Conservation (phyloP, 2,888 invertebrate genomes). For the Aleiodes alternator region DNA sequence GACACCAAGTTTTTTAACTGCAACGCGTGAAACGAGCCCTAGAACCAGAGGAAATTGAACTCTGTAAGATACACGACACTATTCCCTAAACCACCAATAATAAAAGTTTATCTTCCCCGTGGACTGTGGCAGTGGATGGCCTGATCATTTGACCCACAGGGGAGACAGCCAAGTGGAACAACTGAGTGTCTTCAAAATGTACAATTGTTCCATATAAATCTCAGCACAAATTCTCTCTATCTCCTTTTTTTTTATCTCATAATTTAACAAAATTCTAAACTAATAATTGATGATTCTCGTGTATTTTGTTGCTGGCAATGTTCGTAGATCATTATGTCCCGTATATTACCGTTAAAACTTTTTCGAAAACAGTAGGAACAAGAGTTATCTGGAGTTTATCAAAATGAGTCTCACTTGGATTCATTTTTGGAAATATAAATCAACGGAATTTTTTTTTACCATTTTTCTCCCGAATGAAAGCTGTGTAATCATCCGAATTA, state of each 20-base stretch:
- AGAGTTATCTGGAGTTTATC: no score
- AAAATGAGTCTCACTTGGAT: no score
- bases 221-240: not conserved
- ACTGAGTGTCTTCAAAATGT: slow-evolving; percentile 27
- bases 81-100: slow-evolving; percentile 50
- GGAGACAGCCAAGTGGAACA: slow-evolving; percentile 10
- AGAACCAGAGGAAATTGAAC: slow-evolving; percentile 23
- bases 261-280: no score
- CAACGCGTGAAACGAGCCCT: slow-evolving; percentile 29
- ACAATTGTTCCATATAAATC: slow-evolving; percentile 31
- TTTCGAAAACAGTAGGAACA: no score
- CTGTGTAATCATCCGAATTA: no score
- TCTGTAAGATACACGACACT: slow-evolving; percentile 40
- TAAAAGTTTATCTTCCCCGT: slow-evolving; percentile 54
- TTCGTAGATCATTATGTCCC: no score
- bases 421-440: no score
- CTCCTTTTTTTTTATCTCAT: not conserved
- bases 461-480: no score
- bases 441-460: no score
- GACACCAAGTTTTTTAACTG: slow-evolving; percentile 11
- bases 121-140: slow-evolving; percentile 43
- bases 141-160: slow-evolving; percentile 31
- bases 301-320: no score
- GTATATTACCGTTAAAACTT: no score
- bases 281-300: no score